Evolutionary conservation across 92 coral and sea anemone genomes (phyloP), one percentile per base, ranked within the genome.

Genomic region (Desmophyllum pertusum): DNA sequence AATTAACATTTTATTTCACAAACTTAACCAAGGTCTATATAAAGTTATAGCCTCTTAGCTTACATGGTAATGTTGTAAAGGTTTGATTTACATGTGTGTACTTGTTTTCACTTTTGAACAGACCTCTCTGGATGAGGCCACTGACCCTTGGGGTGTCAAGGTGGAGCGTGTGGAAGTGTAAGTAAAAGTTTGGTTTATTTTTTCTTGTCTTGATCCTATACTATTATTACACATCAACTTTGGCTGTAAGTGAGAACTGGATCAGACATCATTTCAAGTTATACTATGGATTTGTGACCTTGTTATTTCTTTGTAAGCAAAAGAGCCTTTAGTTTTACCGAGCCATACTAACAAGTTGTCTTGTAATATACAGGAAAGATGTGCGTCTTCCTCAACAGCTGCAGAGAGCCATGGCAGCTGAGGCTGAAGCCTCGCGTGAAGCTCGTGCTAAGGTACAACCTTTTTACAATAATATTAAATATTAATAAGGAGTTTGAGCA

Each of bases 321-420:
- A 7, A 43, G 10, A 43, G 10, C 21, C 53, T 15, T 10, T 1
- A 10, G 6, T 13, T 48, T 18, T 3, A 62, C 43, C n/a, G n/a
- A n/a, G n/a, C n/a, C n/a, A n/a, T 52, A 52, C 59, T 59, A 33
- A 59, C 61, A 41, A 18, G 19, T 27, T 71, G 18, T 37, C 25
- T 73, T 46, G 45, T 59, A 30, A 30, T 25, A 67, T 88, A 21
- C 86, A 94, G 98, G 80, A 94, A 94, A 78, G 98, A 94, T 83
- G 98, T 94, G 3, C 95, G 98, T 48, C 90, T 94, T 70, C 98
- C 98, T 46, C 98, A 94, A 52, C 95, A 94, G 84, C 73, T 94
- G 75, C 98, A 94, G 93, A 90, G 98, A 83, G 98, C 98, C 81
- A 94, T 94, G 98, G 98, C 98, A 48, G 97, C 97, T 55, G 95